A percentile compares a stretch with the other conserved stretches of the same genome.
Evolutionary conservation across 2,113 vertebrate genomes (phyloP).

Genomic region (Hydropotes inermis): DNA sequence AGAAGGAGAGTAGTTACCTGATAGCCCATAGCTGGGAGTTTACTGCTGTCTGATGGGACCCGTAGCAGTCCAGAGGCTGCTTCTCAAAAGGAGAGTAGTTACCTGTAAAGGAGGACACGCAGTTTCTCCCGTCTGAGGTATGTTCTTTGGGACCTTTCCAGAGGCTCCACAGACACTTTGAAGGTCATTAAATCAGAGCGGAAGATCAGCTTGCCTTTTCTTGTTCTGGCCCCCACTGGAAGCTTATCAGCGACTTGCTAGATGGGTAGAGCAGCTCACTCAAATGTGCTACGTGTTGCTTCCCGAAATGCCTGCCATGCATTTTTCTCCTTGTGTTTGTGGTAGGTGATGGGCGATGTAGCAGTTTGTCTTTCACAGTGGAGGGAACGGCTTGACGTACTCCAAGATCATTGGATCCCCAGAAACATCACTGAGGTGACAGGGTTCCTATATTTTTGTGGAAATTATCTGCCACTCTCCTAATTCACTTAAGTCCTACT

Average conservation of each 20-base stretch:
- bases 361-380: not conserved
- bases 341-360: not conserved
- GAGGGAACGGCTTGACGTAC: not conserved
- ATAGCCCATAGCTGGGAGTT: not conserved
- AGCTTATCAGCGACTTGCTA: not conserved
- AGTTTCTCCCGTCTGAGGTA: not conserved
- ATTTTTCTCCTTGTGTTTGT: not conserved
- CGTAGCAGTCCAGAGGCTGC: not conserved
- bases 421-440: not conserved
- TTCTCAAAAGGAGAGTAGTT: slow-evolving; percentile 1
- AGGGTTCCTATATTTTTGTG: not conserved
- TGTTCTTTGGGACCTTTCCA: not conserved
- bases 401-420: not conserved
- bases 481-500: not conserved
- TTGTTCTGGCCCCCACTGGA: not conserved
- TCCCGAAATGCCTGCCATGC: not conserved
- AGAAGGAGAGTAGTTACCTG: not conserved
- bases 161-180: not conserved
- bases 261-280: not conserved
- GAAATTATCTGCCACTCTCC: not conserved
- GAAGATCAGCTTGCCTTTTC: not conserved
- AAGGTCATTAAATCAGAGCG: not conserved
- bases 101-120: not conserved
- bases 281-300: not conserved
- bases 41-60: not conserved